A percentile compares a stretch with the other conserved stretches of the same genome.
Evolutionary conservation across 2,113 vertebrate species (phyloP).

Genomic region (Butorides virescens): DNA sequence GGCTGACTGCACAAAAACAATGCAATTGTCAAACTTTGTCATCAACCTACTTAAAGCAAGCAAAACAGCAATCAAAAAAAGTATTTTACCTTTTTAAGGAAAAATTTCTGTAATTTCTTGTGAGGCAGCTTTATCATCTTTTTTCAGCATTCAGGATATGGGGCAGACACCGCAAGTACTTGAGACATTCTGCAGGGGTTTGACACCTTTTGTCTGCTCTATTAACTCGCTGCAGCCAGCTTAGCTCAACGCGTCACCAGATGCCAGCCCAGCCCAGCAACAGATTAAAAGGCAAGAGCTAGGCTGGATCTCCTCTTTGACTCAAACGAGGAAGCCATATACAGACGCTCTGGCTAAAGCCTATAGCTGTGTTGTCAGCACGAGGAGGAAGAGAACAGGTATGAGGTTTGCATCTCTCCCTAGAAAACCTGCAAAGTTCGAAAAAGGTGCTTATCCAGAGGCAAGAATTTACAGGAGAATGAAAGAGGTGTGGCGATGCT

Average conservation of each 20-base stretch:
- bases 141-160: not conserved
- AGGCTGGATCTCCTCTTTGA: slow-evolving; percentile 43
- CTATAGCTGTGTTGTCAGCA: not conserved
- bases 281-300: slow-evolving; percentile 47
- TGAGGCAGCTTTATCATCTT: slow-evolving; percentile 65
- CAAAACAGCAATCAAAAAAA: not conserved
- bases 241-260: slow-evolving; percentile 47
- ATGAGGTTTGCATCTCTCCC: not conserved
- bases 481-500: not conserved
- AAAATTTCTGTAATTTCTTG: slow-evolving; percentile 61
- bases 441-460: not conserved
- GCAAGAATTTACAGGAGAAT: not conserved
- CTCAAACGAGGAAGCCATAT: not conserved
- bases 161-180: not conserved
- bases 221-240: slow-evolving; percentile 33
- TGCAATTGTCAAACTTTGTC: not conserved
- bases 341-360: not conserved
- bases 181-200: slow-evolving; percentile 44
- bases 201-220: slow-evolving; percentile 50
- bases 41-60: not conserved
- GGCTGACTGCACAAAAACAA: not conserved
- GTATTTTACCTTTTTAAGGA: slow-evolving; percentile 70
- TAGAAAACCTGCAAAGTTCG: not conserved
- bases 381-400: not conserved
- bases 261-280: not conserved